Conservation (phyloP, 1,140 invertebrate genomes). For the Dinothrombium tinctorium region DNA sequence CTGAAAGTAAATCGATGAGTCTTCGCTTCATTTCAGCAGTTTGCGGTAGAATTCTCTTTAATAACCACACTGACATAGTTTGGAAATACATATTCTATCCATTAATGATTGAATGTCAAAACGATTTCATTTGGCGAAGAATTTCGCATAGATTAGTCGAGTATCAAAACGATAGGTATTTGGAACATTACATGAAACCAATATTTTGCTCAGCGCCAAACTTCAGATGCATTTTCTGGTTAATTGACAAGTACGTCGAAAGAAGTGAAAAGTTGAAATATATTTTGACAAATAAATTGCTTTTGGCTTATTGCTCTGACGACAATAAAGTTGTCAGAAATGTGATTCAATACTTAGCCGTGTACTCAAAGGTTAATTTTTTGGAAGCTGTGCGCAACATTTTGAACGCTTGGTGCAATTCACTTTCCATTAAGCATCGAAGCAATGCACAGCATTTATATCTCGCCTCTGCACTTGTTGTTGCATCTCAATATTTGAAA, state of each 20-base stretch:
- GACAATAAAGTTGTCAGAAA: neutral
- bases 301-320: constrained; percentile 1
- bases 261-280: neutral
- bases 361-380: constrained; percentile 8
- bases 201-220: neutral
- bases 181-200: neutral
- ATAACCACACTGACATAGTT: neutral
- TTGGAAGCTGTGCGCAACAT: constrained; percentile 18
- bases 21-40: neutral
- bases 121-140: constrained; percentile 1
- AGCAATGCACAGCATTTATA: constrained; percentile 49
- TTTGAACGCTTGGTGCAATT: constrained; percentile 40
- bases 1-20: neutral
- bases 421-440: constrained; percentile 36
- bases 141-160: neutral
- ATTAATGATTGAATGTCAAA: neutral
- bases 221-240: too few species aligned
- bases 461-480: constrained; percentile 43
- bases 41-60: neutral
- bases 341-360: constrained; percentile 5
- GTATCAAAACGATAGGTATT: neutral
- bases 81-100: neutral
- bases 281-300: constrained; percentile 1
- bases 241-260: neutral
- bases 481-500: constrained; percentile 30